Evolutionary conservation across 2,113 vertebrate species (phyloP).

Genomic region (Petrocephalus microphthalmus): DNA sequence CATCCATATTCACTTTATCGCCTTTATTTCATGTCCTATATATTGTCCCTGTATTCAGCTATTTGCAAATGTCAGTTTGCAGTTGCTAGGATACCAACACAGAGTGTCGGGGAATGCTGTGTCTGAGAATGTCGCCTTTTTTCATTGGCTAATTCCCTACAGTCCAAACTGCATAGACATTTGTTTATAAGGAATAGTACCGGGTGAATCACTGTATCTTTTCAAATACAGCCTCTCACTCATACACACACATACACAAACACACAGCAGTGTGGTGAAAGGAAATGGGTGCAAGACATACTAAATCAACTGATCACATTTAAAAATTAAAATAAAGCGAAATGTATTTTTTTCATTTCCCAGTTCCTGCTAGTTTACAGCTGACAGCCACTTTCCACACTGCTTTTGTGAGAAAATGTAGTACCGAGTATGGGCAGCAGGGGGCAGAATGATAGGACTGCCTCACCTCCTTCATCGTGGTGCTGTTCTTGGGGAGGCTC

Average conservation of each 20-base stretch:
- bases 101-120: not conserved
- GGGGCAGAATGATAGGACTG: not conserved
- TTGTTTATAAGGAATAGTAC: not conserved
- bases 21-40: not conserved
- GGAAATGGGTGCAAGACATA: not conserved
- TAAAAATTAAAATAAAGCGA: not conserved
- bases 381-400: not conserved
- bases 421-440: not conserved
- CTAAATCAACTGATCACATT: not conserved
- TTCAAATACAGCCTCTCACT: not conserved
- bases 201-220: not conserved
- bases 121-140: not conserved
- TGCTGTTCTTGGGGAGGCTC: constrained; percentile 72
- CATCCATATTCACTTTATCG: not conserved
- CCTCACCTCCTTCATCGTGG: constrained; percentile 78
- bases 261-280: not conserved
- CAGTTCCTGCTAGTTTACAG: not conserved
- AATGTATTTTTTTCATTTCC: not conserved
- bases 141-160: not conserved
- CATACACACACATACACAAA: not conserved
- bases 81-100: not conserved
- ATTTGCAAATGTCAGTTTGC: not conserved
- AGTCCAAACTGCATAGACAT: not conserved
- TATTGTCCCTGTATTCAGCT: not conserved
- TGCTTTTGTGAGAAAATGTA: not conserved